phyloP scores from a whole-genome alignment of 2,113 vertebrate genomes.

The Hassar affinis region DNA sequence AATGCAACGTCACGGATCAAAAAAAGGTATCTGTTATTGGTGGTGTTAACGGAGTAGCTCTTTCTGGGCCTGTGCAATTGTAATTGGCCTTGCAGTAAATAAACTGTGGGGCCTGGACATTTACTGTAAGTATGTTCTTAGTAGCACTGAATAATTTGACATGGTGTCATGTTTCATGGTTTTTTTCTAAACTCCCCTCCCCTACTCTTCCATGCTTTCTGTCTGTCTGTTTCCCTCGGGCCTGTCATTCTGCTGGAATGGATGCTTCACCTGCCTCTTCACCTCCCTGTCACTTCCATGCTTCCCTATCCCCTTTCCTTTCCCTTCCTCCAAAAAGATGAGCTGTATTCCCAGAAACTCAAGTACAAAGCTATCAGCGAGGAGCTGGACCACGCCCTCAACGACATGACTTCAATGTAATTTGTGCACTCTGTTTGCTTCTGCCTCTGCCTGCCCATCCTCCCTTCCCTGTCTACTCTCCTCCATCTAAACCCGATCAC shows the following conservation, averaged over 20 bases:
- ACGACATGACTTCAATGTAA: constrained; percentile 94
- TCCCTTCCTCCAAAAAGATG: constrained; percentile 71
- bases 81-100: constrained; percentile 9
- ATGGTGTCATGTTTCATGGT: constrained; percentile 13
- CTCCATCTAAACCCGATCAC: neutral
- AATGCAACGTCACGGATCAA: neutral
- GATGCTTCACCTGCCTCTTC: constrained; percentile 48
- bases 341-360: constrained; percentile 91
- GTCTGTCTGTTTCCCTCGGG: constrained; percentile 40
- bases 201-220: constrained; percentile 13
- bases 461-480: neutral
- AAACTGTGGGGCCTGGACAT: constrained; percentile 2
- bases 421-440: constrained; percentile 52
- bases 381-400: constrained; percentile 92
- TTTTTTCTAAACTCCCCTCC: constrained; percentile 21
- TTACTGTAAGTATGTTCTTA: constrained; percentile 27
- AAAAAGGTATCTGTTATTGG: neutral
- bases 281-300: constrained; percentile 60
- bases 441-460: constrained; percentile 29
- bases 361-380: constrained; percentile 95
- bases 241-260: constrained; percentile 45
- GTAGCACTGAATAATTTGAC: constrained; percentile 27
- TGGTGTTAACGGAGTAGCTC: constrained; percentile 10
- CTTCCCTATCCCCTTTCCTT: constrained; percentile 29
- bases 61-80: constrained; percentile 2